phyloP scores from a whole-genome alignment of 2,797 vertebrate genomes.

The Lagodon rhomboides region DNA sequence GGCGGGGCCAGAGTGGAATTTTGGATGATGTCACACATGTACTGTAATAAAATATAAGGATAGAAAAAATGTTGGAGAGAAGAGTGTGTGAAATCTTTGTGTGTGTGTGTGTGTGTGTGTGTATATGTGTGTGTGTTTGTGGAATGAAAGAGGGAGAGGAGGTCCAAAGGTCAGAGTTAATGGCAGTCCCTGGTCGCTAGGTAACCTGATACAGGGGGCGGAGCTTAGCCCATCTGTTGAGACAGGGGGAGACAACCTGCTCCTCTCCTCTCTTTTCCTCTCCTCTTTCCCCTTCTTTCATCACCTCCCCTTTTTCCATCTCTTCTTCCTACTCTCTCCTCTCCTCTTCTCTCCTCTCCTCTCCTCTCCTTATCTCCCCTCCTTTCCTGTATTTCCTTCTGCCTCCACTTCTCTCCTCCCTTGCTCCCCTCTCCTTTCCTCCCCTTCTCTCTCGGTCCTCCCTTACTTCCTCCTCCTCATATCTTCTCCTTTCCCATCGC shows the following conservation, averaged over 20 bases:
- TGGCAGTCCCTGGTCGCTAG: constrained; percentile 73
- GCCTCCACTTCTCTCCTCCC: neutral
- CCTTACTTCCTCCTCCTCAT: neutral
- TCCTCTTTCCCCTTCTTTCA: neutral
- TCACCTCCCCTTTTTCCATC: neutral
- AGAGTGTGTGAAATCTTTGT: constrained; percentile 32
- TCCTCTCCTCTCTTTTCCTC: neutral
- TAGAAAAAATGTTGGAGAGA: constrained; percentile 2
- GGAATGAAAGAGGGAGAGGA: constrained; percentile 21
- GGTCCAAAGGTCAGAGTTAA: constrained; percentile 79
- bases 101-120: constrained; percentile 41
- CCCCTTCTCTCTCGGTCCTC: neutral
- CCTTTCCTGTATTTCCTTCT: neutral
- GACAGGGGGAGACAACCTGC: constrained; percentile 64
- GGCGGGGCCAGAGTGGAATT: neutral
- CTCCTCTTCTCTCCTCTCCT: neutral
- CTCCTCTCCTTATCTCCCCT: neutral
- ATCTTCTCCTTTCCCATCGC: constrained; percentile 19
- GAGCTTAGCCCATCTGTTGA: constrained; percentile 75
- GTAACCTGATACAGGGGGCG: constrained; percentile 75
- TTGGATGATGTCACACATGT: neutral
- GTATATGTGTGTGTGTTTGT: constrained; percentile 41
- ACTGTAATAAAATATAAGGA: neutral
- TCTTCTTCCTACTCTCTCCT: neutral
- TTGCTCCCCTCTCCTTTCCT: neutral